These are phyloP conservation scores for Heterohyrax brucei DNA, from an alignment of 2,797 vertebrate species.

Conservation along the genomic window DNA sequence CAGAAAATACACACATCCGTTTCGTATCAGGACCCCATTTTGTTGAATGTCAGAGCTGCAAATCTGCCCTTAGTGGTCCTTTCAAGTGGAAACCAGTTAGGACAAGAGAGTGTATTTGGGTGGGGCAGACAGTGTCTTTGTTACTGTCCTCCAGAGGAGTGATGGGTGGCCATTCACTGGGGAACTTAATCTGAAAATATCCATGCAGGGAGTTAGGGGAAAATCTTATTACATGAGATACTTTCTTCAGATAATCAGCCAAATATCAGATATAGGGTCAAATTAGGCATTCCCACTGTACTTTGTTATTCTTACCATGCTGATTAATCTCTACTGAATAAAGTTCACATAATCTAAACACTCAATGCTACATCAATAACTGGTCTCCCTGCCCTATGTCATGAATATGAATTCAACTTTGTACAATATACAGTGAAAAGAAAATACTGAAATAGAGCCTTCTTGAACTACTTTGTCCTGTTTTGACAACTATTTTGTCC, in stretches of 20 bases:
- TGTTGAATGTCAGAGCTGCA: neutral
- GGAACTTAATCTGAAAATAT: neutral
- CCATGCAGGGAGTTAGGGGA: neutral
- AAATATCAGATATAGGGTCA: neutral
- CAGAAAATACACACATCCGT: neutral
- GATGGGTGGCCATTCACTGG: neutral
- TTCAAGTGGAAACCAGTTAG: neutral
- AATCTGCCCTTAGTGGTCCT: neutral
- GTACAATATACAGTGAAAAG: neutral
- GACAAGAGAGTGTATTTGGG: neutral
- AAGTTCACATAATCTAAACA: neutral
- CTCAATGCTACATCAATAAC: neutral
- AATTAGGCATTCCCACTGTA: neutral
- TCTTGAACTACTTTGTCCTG: neutral
- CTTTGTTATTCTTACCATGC: neutral
- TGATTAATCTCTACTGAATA: neutral
- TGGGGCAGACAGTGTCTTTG: neutral
- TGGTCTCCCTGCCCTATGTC: neutral
- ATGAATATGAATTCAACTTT: neutral
- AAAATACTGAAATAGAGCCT: neutral
- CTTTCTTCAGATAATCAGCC: neutral
- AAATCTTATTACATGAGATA: neutral
- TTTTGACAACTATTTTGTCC: neutral
- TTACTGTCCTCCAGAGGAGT: neutral
- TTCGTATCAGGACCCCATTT: neutral